These are phyloP conservation scores for Andrena chrysosceles DNA, from an alignment of 2,888 invertebrate species.

Conservation along the genomic window DNA sequence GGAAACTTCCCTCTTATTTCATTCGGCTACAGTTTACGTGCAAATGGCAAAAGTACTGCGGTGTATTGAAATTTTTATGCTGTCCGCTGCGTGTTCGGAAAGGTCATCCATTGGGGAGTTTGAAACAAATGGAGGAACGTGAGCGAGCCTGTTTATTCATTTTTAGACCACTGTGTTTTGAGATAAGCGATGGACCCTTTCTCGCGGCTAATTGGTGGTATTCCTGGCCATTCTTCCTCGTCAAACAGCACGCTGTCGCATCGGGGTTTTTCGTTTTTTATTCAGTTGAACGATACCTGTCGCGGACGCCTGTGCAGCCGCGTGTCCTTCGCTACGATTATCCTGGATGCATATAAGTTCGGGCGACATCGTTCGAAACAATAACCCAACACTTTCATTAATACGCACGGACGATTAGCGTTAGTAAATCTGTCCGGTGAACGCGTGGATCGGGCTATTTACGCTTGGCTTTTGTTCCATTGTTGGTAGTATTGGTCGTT, in stretches of 20 bases:
- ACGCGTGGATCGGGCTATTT: slow-evolving; percentile 44
- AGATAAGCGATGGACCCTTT: too few relatives aligned
- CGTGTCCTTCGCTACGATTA: background rate
- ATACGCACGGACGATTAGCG: slow-evolving; percentile 52
- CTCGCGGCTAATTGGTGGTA: too few relatives aligned
- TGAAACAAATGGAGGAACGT: background rate
- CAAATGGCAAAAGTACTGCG: slow-evolving; percentile 2
- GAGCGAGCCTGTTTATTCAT: too few relatives aligned
- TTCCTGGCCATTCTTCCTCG: too few relatives aligned
- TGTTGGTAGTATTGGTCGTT: slow-evolving; percentile 6
- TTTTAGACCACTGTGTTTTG: too few relatives aligned
- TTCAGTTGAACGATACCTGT: too few relatives aligned
- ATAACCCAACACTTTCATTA: slow-evolving; percentile 55
- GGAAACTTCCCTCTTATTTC: background rate
- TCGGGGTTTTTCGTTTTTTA: too few relatives aligned
- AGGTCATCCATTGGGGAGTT: background rate
- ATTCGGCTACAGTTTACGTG: background rate
- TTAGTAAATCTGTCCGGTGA: slow-evolving; percentile 44
- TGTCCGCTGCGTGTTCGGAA: background rate
- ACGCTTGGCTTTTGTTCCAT: slow-evolving; percentile 51
- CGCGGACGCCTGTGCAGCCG: too few relatives aligned
- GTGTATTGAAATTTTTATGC: background rate
- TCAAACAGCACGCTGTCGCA: too few relatives aligned
- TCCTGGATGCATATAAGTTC: slow-evolving; percentile 1
- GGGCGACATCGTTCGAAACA: slow-evolving; percentile 33